Evolutionary conservation across 2,888 invertebrate species (phyloP).

Genomic region (Tetrapedia diversipes): DNA sequence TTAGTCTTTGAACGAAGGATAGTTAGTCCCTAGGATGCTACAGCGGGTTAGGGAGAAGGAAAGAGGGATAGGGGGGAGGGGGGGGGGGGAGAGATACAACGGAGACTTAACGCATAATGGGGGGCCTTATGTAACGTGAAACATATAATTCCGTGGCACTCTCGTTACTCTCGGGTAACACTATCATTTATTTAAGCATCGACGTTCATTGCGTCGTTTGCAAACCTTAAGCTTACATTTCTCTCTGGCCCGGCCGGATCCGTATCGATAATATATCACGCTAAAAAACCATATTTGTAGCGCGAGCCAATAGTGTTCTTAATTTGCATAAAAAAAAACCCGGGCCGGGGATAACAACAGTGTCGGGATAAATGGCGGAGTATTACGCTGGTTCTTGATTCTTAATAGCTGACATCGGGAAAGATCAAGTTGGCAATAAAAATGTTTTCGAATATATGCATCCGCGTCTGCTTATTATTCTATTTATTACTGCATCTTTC

Average conservation of each 20-base stretch:
- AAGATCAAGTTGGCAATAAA: too few species aligned
- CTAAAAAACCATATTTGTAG: slow-evolving; percentile 28
- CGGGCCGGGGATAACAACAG: not conserved
- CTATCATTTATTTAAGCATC: slow-evolving; percentile 65
- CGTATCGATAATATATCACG: slow-evolving; percentile 23
- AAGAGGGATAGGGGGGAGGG: too few species aligned
- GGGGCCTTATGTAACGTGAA: slow-evolving; percentile 66
- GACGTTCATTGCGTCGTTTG: slow-evolving; percentile 54
- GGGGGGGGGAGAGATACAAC: slow-evolving; percentile 35
- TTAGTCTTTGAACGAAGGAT: slow-evolving; percentile 70
- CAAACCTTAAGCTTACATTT: slow-evolving; percentile 34
- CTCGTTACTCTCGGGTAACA: slow-evolving; percentile 62
- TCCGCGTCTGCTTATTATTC: too few species aligned
- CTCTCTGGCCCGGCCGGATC: slow-evolving; percentile 6
- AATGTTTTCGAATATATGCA: too few species aligned
- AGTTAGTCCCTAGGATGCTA: slow-evolving; percentile 65
- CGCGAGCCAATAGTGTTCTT: slow-evolving; percentile 5
- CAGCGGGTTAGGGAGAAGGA: not conserved
- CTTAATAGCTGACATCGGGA: not conserved
- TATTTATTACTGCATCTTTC: too few species aligned
- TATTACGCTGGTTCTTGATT: not conserved
- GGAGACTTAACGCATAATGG: slow-evolving; percentile 64
- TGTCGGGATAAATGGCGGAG: not conserved
- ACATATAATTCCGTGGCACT: slow-evolving; percentile 67
- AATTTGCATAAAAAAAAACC: slow-evolving; percentile 21